phyloP scores from a whole-genome alignment of 2,113 vertebrate species.

The Petromus typicus region DNA sequence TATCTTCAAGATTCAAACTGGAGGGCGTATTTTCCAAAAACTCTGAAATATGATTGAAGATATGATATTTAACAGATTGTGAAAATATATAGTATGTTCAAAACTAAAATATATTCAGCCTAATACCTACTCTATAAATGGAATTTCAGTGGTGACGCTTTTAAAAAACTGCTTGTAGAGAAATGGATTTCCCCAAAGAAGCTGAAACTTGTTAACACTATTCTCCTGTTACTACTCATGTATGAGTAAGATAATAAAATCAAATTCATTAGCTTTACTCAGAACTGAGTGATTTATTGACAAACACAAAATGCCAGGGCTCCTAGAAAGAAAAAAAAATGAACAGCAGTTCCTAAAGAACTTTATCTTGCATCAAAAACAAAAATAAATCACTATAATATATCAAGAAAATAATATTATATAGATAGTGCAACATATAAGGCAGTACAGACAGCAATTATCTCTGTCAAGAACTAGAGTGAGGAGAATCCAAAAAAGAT shows the following conservation, averaged over 20 bases:
- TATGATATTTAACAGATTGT: constrained; percentile 29
- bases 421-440: background rate
- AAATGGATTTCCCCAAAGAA: background rate
- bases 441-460: background rate
- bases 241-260: background rate
- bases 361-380: background rate
- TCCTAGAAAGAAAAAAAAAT: background rate
- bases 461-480: background rate
- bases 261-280: constrained; percentile 20
- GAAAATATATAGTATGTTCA: constrained; percentile 15
- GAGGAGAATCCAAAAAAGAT: background rate
- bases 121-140: constrained; percentile 8
- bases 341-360: constrained; percentile 19
- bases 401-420: background rate
- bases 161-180: background rate
- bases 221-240: constrained; percentile 9
- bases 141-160: constrained; percentile 8
- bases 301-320: background rate
- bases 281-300: constrained; percentile 9
- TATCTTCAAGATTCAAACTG: constrained; percentile 93
- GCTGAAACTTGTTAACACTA: background rate
- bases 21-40: constrained; percentile 93
- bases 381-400: background rate
- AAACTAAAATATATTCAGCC: constrained; percentile 20
- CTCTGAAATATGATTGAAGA: constrained; percentile 86